Base-by-base conservation (phyloP, 2,888 invertebrate species). In the Julus scandinavius region DNA sequence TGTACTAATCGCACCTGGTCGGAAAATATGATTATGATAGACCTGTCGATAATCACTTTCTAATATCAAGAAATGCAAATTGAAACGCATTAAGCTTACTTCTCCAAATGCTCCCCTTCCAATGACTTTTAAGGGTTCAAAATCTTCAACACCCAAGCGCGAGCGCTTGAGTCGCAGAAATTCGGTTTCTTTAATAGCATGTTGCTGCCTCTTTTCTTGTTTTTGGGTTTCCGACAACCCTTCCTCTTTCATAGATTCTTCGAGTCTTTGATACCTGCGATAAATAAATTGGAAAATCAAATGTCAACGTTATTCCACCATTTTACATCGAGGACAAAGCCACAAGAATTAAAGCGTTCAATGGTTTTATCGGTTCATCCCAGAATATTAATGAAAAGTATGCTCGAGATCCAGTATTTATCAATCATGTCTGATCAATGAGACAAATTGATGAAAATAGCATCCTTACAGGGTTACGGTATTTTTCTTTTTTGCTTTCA, bases 141-240 rank as follows among this genome's bases (percentile, higher is more conserved):
- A 99, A 93, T 99, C 99, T 93, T 98, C 98, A 45, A 99, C 99
- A 85, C 98, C 98, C 87, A 99, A 95, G 90, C 99, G 95, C 87
- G 98, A 97, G 90, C 99, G 94, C 93, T 99, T 99, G 90, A 99
- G 94, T 90, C 99, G 95, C 90, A 99, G 95, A 93, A 99, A 99
- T 93, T 99, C 99, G 17, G 99, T 99, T 93, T 99, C 99, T 92
- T 99, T 99, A 92, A 97, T 96, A 89, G 99, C 98, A 94, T 99
- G 99, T 91, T 98, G 97, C 91, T 96, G 95, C 90, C 99, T 94
- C 92, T 97, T 97, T 92, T 97, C 98, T 92, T 97, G 96, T 92
- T 97, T 98, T 93, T 99, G 98, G 91, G 97, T 96, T 92, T 98
- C 98, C 89, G 97, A 95, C 89, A 99, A 94, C 89, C 97, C 97